Evolutionary conservation across 2,797 vertebrate genomes (phyloP).

Genomic region (Varecia variegata): DNA sequence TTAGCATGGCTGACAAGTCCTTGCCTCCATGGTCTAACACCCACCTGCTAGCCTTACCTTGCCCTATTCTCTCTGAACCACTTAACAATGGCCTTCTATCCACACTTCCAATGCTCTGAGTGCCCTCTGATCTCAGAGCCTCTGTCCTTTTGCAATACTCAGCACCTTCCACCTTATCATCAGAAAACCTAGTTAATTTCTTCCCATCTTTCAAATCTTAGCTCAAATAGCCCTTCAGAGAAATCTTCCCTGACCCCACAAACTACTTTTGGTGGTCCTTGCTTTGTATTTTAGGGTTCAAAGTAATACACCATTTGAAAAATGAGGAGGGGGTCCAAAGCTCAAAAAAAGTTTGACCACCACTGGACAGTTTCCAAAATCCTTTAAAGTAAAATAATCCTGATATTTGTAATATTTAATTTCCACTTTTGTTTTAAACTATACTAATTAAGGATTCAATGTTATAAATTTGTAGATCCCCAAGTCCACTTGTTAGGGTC

Average conservation of each 20-base stretch:
- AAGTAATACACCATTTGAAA: slow-evolving; percentile 6
- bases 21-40: no score
- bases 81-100: neutral
- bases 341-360: neutral
- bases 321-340: neutral
- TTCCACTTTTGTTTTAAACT: neutral
- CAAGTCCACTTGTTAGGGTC: neutral
- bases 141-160: neutral
- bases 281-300: neutral
- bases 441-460: neutral
- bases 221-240: neutral
- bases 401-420: neutral
- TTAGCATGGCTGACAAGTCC: neutral
- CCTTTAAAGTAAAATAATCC: slow-evolving; percentile 13
- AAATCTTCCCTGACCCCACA: neutral
- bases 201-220: neutral
- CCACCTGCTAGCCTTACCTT: neutral
- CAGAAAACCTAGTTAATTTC: neutral
- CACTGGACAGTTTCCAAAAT: slow-evolving; percentile 7
- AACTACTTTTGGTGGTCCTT: neutral
- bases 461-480: neutral
- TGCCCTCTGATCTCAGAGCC: neutral
- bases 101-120: neutral
- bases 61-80: neutral
- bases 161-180: neutral